Conservation (phyloP, 2,888 invertebrate species). For the Sycophila texana region DNA sequence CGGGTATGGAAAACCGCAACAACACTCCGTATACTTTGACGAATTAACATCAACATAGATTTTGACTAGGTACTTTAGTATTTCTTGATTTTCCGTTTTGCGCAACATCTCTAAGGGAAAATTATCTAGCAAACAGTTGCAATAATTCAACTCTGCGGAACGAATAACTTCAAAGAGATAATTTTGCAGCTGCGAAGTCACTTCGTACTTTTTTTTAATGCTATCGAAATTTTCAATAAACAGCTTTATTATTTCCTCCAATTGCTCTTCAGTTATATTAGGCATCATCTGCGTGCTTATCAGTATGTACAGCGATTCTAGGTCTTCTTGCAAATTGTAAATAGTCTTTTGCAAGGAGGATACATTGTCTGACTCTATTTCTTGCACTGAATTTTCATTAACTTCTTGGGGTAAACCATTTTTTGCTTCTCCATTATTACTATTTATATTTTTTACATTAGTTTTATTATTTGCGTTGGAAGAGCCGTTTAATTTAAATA, state of each 20-base stretch:
- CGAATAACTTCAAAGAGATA: constrained; percentile 67
- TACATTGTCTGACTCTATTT: constrained; percentile 20
- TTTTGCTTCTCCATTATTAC: constrained; percentile 18
- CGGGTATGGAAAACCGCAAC: constrained; percentile 80
- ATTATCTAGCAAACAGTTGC: constrained; percentile 68
- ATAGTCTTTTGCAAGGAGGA: constrained; percentile 55
- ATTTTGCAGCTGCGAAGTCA: constrained; percentile 61
- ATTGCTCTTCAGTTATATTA: constrained; percentile 58
- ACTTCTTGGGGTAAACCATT: constrained; percentile 37
- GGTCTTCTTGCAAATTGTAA: constrained; percentile 61
- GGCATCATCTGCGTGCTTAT: constrained; percentile 60
- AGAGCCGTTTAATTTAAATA: constrained; percentile 42
- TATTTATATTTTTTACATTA: constrained; percentile 10
- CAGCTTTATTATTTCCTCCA: constrained; percentile 63
- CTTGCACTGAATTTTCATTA: constrained; percentile 1
- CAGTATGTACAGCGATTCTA: constrained; percentile 63
- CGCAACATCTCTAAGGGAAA: constrained; percentile 60
- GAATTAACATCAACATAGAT: constrained; percentile 79
- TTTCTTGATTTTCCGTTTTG: constrained; percentile 58
- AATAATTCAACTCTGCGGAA: constrained; percentile 68
- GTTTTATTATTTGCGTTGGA: constrained; percentile 4
- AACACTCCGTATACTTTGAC: constrained; percentile 77
- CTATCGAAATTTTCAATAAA: constrained; percentile 62
- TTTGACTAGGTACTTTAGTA: constrained; percentile 72
- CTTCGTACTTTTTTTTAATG: constrained; percentile 62